These are phyloP conservation scores for Ctenoplectra terminalis DNA, from an alignment of 1,140 invertebrate species.

Conservation along the genomic window DNA sequence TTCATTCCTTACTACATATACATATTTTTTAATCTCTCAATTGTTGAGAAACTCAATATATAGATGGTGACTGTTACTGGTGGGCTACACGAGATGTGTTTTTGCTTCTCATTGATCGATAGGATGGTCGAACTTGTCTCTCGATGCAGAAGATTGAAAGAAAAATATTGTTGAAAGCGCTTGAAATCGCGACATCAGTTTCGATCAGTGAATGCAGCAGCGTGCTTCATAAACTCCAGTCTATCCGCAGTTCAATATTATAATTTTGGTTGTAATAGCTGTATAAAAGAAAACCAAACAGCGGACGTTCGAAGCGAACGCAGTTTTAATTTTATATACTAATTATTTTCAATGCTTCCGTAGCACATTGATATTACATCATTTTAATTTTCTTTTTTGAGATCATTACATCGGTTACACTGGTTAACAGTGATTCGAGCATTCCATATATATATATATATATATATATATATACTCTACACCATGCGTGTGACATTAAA, in stretches of 20 bases:
- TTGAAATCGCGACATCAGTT: constrained; percentile 36
- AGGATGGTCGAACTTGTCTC: constrained; percentile 26
- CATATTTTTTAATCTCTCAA: background rate
- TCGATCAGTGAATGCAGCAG: constrained; percentile 49
- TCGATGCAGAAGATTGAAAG: background rate
- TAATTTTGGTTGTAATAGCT: constrained; percentile 4
- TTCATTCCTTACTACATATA: constrained; percentile 3
- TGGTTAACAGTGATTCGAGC: constrained; percentile 34
- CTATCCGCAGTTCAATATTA: constrained; percentile 1
- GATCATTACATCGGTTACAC: constrained; percentile 26
- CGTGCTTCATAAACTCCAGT: constrained; percentile 28
- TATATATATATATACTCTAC: background rate
- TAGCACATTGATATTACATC: constrained; percentile 34
- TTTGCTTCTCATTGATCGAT: constrained; percentile 48
- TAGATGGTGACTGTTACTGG: constrained; percentile 49
- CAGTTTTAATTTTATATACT: constrained; percentile 38
- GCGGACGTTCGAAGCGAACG: background rate
- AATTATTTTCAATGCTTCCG: constrained; percentile 42
- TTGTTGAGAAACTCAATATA: constrained; percentile 9
- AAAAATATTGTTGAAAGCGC: background rate
- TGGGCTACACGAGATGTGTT: constrained; percentile 27
- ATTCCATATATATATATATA: constrained; percentile 2
- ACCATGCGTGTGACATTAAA: background rate
- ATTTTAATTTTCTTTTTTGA: constrained; percentile 35
- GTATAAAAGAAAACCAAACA: background rate